These are phyloP conservation scores for Cladopsammia gracilis DNA, from an alignment of 64 coral and sea anemone species.

Conservation along the genomic window DNA sequence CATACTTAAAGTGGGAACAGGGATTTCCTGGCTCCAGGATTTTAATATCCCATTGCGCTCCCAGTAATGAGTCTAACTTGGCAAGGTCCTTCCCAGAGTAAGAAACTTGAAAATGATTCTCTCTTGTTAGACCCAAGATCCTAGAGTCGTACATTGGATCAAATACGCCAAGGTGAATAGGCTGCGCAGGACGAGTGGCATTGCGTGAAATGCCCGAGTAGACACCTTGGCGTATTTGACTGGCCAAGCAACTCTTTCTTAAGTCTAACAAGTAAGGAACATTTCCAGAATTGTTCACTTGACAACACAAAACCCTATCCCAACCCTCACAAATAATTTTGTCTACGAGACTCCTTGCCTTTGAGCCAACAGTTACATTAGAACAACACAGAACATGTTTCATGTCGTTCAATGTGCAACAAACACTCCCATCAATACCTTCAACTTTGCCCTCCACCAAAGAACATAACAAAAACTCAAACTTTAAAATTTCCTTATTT, in stretches of 20 bases:
- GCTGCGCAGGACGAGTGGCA: slow-evolving; percentile 55
- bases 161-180: slow-evolving; percentile 51
- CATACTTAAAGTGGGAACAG: slow-evolving; percentile 33
- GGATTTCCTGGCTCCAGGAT: slow-evolving; percentile 39
- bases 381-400: neutral
- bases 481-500: neutral
- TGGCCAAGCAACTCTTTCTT: slow-evolving; percentile 9
- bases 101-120: too few species aligned
- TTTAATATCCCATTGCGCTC: slow-evolving; percentile 20
- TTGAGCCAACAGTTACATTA: neutral
- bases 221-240: slow-evolving; percentile 13
- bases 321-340: slow-evolving; percentile 29
- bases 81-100: neutral
- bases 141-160: slow-evolving; percentile 36
- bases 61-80: slow-evolving; percentile 11
- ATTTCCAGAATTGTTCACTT: slow-evolving; percentile 9
- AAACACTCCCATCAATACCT: neutral
- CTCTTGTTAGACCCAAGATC: too few species aligned
- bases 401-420: neutral
- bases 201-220: neutral
- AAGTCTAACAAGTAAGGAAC: slow-evolving; percentile 50
- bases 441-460: neutral
- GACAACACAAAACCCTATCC: slow-evolving; percentile 31
- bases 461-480: neutral
- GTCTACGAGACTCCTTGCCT: slow-evolving; percentile 4